These are phyloP conservation scores for Pseudochirops cupreus DNA, from an alignment of 2,797 vertebrate species.

Conservation along the genomic window DNA sequence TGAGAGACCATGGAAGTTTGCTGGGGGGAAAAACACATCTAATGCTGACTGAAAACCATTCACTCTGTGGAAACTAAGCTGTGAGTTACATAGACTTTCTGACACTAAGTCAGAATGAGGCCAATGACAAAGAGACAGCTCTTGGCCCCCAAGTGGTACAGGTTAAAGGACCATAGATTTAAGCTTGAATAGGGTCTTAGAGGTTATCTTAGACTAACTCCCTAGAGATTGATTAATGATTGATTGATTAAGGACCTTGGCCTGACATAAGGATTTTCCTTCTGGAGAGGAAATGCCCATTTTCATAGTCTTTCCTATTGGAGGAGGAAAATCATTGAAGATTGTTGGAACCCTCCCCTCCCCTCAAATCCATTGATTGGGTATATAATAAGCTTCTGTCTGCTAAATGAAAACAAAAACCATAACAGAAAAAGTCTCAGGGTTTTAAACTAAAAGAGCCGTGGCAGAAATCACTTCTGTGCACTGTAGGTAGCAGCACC, in stretches of 20 bases:
- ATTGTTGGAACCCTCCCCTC: neutral
- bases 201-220: neutral
- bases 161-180: neutral
- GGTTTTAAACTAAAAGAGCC: neutral
- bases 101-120: neutral
- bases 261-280: neutral
- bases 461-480: neutral
- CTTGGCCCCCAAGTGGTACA: neutral
- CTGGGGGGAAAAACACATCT: rapidly evolving
- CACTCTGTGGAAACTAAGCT: neutral
- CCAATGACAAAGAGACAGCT: neutral
- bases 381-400: neutral
- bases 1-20: neutral
- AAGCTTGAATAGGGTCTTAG: neutral
- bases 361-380: neutral
- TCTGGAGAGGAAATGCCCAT: neutral
- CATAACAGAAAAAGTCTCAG: neutral
- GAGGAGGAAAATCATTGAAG: neutral
- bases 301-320: neutral
- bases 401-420: neutral
- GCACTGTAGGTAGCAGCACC: neutral
- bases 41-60: neutral
- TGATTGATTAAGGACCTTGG: neutral
- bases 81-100: neutral
- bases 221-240: neutral